Evolutionary conservation across 2,888 invertebrate species (phyloP).

Genomic region (Cephus runcator): DNA sequence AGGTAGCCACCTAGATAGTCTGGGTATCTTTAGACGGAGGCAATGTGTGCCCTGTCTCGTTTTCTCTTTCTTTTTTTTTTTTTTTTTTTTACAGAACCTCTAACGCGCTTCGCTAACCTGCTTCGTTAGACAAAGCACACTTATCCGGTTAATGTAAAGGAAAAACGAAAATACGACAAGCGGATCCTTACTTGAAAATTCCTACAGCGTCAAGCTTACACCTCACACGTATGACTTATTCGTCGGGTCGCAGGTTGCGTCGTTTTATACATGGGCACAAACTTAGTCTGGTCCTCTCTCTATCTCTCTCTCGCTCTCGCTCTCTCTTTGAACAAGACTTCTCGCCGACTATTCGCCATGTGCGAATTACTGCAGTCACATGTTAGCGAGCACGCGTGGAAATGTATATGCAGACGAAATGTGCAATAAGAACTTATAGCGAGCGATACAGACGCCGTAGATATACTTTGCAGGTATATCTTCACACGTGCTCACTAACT

Average conservation of each 20-base stretch:
- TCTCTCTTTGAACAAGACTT: no score
- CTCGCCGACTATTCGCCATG: no score
- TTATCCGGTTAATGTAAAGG: background rate
- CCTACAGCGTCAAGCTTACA: background rate
- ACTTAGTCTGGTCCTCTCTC: background rate
- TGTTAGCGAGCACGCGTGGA: no score
- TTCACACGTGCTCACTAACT: background rate
- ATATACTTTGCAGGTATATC: background rate
- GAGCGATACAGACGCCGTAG: background rate
- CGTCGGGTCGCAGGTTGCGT: background rate
- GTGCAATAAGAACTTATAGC: no score
- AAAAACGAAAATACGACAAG: background rate
- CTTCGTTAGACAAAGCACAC: constrained; percentile 4
- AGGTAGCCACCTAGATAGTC: constrained; percentile 57
- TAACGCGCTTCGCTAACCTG: constrained; percentile 22
- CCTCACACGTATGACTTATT: background rate
- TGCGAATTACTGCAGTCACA: no score
- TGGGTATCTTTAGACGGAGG: background rate
- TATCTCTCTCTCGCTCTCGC: no score
- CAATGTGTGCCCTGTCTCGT: background rate
- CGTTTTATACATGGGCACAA: background rate
- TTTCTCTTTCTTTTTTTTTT: background rate
- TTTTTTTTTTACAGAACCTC: constrained; percentile 6
- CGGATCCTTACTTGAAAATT: background rate
- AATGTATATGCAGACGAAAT: no score